A percentile compares a stretch with the other conserved stretches of the same genome.
Evolutionary conservation across 2,888 invertebrate species (phyloP).

Genomic region (Ochlodes sylvanus): DNA sequence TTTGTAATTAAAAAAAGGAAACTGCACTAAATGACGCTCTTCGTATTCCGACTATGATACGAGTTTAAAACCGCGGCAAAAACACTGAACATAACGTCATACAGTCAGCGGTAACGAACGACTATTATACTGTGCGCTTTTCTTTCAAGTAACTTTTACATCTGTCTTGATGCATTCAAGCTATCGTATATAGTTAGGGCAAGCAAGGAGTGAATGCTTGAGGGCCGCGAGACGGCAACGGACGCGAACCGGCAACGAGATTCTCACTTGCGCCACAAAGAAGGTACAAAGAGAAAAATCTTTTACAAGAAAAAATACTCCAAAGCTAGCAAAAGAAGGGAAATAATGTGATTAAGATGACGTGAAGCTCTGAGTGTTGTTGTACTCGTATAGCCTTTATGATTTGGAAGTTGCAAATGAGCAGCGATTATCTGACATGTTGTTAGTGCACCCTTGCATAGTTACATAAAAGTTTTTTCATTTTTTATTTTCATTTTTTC

Average conservation of each 20-base stretch:
- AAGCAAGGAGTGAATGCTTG: slow-evolving; percentile 17
- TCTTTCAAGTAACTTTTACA: slow-evolving; percentile 18
- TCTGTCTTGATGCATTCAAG: slow-evolving; percentile 9
- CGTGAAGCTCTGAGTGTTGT: background rate
- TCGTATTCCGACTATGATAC: background rate
- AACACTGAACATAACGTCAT: background rate
- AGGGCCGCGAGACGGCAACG: slow-evolving; percentile 13
- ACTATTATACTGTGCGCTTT: slow-evolving; percentile 1
- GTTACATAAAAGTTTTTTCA: too few species aligned
- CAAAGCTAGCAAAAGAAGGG: slow-evolving; percentile 8
- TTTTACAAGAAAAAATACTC: slow-evolving; percentile 16
- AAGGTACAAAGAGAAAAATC: slow-evolving; percentile 39
- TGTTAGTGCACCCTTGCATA: too few species aligned
- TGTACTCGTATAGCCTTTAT: too few species aligned
- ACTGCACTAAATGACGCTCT: background rate
- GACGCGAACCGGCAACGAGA: slow-evolving; percentile 40
- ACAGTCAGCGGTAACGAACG: slow-evolving; percentile 3
- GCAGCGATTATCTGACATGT: too few species aligned
- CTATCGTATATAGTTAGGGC: background rate
- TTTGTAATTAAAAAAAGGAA: background rate
- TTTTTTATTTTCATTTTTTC: background rate
- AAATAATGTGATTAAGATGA: slow-evolving; percentile 21
- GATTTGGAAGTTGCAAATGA: too few species aligned
- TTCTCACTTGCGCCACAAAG: slow-evolving; percentile 44
- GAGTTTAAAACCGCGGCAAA: background rate